Evolutionary conservation across 2,888 invertebrate species (phyloP), one percentile per base, ranked within the genome.

Genomic region (Orthosia incerta): DNA sequence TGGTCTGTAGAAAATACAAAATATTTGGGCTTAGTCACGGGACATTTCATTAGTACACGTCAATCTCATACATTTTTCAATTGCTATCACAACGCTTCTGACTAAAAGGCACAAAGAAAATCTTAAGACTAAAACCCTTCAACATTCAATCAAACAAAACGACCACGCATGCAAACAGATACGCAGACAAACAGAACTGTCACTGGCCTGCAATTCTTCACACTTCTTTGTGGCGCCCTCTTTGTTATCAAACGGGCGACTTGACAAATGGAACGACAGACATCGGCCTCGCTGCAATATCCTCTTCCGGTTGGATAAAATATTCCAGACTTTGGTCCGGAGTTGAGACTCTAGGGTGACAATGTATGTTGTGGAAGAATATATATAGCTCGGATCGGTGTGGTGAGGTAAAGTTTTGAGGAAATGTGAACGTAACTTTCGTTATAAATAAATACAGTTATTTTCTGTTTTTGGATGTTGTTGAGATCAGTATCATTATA

Each of bases 221-320:
- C 88, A 83, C 86, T 79, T 88, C 89, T 88, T 88, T 88, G 88
- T 84, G 72, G 75, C 65, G 74, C 79, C 82, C 82, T 81, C 89
- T 88, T 87, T 88, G 89, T 77, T 93, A 85, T 84, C 87, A 83
- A 87, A 80, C 89, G 87, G 86, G 76, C 82, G 84, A 77, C 85
- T 94, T 86, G 85, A 94, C 94, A 93, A 93, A 93, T 93, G 93
- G 92, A 89, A 90, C 91, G 90, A 92, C 92, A 90, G 91, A 86
- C 93, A 93, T 94, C 90, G 92, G 92, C 89, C 87, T 79, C 87
- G 88, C 88, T 89, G 93, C 93, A 92, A 93, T 94, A 94, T 93
- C 93, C 92, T 91, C 86, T 93, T 93, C 93, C 93, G 83, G 88
- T 75, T 84, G 80, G 80, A 86, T 89, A 87, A 91, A 89, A 91